Evolutionary conservation across 2,888 invertebrate genomes (phyloP).

Genomic region (Drosophila birchii): DNA sequence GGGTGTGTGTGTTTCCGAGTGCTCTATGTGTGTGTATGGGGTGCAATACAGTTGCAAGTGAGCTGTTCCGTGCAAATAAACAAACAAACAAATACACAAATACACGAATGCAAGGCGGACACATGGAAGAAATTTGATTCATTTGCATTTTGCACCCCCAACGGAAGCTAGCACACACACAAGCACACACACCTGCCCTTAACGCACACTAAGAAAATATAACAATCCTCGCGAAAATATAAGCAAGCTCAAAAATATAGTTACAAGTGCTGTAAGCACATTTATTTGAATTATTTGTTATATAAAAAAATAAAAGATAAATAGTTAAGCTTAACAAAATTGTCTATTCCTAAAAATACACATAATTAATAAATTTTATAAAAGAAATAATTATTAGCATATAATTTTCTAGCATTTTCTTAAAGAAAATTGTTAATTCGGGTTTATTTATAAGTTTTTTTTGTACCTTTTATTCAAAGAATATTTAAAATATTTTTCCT

Average conservation of each 20-base stretch:
- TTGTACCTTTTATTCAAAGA: background rate
- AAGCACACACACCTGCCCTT: slow-evolving; percentile 10
- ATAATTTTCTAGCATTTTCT: background rate
- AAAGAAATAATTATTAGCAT: background rate
- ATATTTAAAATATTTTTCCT: background rate
- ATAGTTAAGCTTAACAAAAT: background rate
- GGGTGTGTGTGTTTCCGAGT: slow-evolving; percentile 34
- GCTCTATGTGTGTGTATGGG: slow-evolving; percentile 11
- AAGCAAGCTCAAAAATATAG: background rate
- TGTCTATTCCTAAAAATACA: background rate
- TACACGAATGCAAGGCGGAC: slow-evolving; percentile 20
- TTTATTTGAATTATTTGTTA: background rate
- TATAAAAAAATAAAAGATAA: background rate
- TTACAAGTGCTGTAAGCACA: background rate
- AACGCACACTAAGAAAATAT: slow-evolving; percentile 40
- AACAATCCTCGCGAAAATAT: slow-evolving; percentile 18
- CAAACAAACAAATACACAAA: slow-evolving; percentile 36
- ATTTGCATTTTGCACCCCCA: slow-evolving; percentile 53
- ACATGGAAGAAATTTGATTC: slow-evolving; percentile 47
- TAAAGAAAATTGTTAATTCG: background rate
- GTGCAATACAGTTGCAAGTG: slow-evolving; percentile 29
- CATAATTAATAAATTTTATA: background rate
- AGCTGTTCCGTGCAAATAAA: slow-evolving; percentile 34
- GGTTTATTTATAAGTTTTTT: no score
- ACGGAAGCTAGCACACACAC: slow-evolving; percentile 32